Evolutionary conservation across 2,797 vertebrate species (phyloP).

Genomic region (Hephaestus fuliginosus): DNA sequence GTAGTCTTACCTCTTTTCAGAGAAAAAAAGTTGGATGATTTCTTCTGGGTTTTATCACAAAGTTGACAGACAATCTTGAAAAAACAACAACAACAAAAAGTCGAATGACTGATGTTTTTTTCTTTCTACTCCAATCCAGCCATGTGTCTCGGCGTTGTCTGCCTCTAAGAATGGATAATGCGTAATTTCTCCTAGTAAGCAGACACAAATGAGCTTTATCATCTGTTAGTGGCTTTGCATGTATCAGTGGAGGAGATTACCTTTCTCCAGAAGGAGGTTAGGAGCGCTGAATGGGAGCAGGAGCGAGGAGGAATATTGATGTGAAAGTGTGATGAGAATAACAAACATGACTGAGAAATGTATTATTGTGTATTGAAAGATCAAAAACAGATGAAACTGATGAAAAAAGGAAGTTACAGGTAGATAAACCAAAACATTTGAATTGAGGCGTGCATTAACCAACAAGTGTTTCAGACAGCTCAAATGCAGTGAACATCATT

Average conservation of each 20-base stretch:
- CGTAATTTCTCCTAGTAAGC: conserved; percentile 80
- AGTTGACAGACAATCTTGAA: conserved; percentile 7
- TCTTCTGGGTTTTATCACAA: conserved; percentile 14
- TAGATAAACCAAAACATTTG: not conserved
- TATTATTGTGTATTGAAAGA: not conserved
- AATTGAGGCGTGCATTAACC: not conserved
- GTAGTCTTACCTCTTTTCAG: conserved; percentile 45
- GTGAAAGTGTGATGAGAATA: not conserved
- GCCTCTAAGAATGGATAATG: conserved; percentile 75
- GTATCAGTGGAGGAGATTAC: conserved; percentile 74
- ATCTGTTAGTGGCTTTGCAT: conserved; percentile 74
- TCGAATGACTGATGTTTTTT: conserved; percentile 22
- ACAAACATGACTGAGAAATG: not conserved
- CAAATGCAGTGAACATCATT: not conserved
- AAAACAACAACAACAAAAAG: conserved; percentile 18
- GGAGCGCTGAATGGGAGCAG: conserved; percentile 35
- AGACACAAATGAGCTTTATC: conserved; percentile 84
- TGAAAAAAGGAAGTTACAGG: not conserved
- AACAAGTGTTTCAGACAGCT: not conserved
- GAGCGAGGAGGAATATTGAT: not conserved
- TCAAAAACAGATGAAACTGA: not conserved
- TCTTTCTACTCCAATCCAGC: conserved; percentile 19
- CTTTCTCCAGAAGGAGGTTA: conserved; percentile 48
- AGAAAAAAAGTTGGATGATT: conserved; percentile 26
- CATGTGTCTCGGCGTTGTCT: conserved; percentile 44